These are phyloP conservation scores for Eilema depressum DNA, from an alignment of 2,888 invertebrate genomes.

Conservation along the genomic window DNA sequence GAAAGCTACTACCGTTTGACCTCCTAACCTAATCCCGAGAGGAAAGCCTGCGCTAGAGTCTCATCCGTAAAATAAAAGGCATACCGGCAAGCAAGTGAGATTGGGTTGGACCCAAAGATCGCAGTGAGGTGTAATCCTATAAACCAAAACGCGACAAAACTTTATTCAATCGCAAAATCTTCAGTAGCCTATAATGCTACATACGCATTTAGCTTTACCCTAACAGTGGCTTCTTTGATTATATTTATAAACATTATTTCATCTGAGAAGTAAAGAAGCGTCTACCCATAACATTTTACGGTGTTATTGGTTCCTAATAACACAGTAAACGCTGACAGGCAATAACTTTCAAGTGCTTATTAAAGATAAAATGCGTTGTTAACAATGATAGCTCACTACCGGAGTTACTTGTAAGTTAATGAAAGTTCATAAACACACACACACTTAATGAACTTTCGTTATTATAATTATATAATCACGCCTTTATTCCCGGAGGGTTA, in stretches of 20 bases:
- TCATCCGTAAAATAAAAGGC: background rate
- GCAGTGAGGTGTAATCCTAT: too few species aligned
- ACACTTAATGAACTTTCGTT: background rate
- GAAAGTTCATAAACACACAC: background rate
- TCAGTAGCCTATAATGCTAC: too few species aligned
- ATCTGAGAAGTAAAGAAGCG: background rate
- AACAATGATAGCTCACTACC: constrained; percentile 37
- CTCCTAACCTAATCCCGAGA: background rate
- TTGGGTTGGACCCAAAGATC: background rate
- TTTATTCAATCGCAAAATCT: too few species aligned
- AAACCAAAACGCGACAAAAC: too few species aligned
- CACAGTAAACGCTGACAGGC: constrained; percentile 37
- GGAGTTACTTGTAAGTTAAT: constrained; percentile 9
- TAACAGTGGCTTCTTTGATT: background rate
- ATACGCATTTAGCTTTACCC: too few species aligned
- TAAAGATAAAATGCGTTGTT: constrained; percentile 45
- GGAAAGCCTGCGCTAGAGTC: background rate
- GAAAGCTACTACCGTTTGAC: background rate
- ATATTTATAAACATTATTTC: background rate
- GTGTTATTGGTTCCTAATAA: constrained; percentile 21
- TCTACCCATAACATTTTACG: constrained; percentile 23
- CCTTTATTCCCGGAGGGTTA: too few species aligned
- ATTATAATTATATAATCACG: too few species aligned
- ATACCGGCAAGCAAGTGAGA: background rate
- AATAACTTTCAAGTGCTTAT: constrained; percentile 40